Percentiles rank a stretch among this genome's conserved stretches.
Conservation (phyloP, 2,797 vertebrate genomes). For the Antennarius maculatus region DNA sequence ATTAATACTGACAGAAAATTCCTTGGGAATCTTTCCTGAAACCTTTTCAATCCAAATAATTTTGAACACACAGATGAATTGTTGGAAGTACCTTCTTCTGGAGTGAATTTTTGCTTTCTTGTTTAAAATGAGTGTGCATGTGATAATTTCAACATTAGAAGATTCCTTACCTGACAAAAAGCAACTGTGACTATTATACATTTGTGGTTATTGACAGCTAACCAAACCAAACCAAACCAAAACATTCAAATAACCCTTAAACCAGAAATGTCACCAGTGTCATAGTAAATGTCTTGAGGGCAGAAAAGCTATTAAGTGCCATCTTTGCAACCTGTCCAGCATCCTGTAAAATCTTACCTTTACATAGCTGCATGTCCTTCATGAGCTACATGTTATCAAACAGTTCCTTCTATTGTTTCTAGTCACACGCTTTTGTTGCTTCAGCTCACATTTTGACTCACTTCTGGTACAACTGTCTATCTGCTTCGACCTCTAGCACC, state of each 20-base stretch:
- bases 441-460: conserved; percentile 41
- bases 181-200: conserved; percentile 11
- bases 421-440: conserved; percentile 15
- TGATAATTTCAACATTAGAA: conserved; percentile 24
- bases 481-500: conserved; percentile 56
- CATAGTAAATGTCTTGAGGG: conserved; percentile 49
- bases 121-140: conserved; percentile 12
- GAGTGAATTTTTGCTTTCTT: conserved; percentile 10
- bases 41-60: background rate
- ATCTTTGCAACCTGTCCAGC: conserved; percentile 52
- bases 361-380: conserved; percentile 16
- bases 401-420: conserved; percentile 26
- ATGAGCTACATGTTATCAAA: conserved; percentile 15
- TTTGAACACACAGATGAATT: background rate
- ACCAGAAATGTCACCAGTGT: conserved; percentile 20
- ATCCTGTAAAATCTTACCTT: conserved; percentile 45
- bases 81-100: conserved; percentile 15
- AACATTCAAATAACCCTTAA: conserved; percentile 17
- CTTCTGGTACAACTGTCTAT: conserved; percentile 50
- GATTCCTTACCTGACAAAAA: conserved; percentile 17
- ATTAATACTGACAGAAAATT: too few relatives aligned
- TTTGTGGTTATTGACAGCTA: conserved; percentile 23
- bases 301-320: conserved; percentile 61
- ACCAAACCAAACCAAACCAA: conserved; percentile 14
- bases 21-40: too few relatives aligned